phyloP scores from a whole-genome alignment of 2,113 vertebrate species.

The Noctilio leporinus region DNA sequence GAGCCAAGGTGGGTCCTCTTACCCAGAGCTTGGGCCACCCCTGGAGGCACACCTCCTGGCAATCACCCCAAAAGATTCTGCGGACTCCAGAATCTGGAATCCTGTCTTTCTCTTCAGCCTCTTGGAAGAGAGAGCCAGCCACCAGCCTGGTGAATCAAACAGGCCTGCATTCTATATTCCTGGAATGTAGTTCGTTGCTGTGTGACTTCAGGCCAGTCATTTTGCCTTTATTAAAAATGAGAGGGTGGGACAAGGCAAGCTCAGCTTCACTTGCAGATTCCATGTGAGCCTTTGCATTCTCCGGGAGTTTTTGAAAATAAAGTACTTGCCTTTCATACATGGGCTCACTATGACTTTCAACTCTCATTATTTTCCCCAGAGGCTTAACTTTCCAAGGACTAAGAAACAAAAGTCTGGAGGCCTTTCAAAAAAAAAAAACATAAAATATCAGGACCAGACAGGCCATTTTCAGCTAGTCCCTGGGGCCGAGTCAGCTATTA shows the following conservation, averaged over 20 bases:
- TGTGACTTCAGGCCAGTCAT: not conserved
- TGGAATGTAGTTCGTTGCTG: not conserved
- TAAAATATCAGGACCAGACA: slow-evolving; percentile 85
- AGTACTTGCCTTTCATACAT: fast-evolving
- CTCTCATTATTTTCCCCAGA: not conserved
- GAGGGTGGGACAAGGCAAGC: fast-evolving
- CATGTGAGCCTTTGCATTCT: not conserved
- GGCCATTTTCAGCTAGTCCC: slow-evolving; percentile 86
- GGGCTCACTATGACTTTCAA: not conserved
- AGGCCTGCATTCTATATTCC: not conserved
- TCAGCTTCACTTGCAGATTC: not conserved
- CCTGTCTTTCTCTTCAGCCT: not conserved
- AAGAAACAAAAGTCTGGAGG: slow-evolving; percentile 78
- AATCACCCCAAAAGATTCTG: not conserved
- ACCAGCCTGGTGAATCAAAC: too few relatives aligned
- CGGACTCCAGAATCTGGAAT: not conserved
- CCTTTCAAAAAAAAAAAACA: slow-evolving; percentile 57
- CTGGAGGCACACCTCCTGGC: not conserved
- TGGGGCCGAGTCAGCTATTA: slow-evolving; percentile 89
- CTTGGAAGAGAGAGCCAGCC: not conserved
- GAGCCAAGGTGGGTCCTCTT: not conserved
- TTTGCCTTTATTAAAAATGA: not conserved
- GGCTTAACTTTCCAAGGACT: slow-evolving; percentile 43
- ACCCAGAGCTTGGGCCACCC: too few relatives aligned
- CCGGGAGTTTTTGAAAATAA: not conserved